Percentiles rank a stretch among this genome's conserved stretches.
These are phyloP conservation scores for Zosterops lateralis DNA, from an alignment of 2,113 vertebrate species.

Conservation along the genomic window DNA sequence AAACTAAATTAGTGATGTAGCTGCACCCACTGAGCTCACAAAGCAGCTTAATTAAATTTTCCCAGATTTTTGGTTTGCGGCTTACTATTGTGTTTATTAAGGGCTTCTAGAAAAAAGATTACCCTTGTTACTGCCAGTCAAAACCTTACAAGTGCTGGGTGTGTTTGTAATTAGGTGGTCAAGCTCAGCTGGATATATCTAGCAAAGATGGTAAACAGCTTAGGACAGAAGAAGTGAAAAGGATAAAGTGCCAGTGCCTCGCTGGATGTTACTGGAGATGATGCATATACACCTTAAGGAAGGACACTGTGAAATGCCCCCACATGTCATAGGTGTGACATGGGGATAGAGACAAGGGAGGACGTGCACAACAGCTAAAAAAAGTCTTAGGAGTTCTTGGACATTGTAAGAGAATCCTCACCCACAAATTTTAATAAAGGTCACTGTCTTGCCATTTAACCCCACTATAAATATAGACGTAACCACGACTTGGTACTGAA, in stretches of 20 bases:
- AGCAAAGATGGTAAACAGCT: background rate
- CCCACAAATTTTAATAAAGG: background rate
- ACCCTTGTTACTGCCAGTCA: background rate
- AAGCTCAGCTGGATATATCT: background rate
- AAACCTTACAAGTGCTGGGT: background rate
- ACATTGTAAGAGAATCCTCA: background rate
- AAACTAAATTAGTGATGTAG: background rate
- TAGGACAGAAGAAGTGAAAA: background rate
- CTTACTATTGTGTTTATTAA: background rate
- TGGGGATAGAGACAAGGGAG: background rate
- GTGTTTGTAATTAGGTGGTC: background rate
- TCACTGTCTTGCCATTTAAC: background rate
- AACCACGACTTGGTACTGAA: background rate
- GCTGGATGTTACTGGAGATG: background rate
- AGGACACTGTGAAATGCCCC: rapidly evolving
- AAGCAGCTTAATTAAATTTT: background rate
- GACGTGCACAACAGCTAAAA: rapidly evolving
- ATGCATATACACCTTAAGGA: rapidly evolving
- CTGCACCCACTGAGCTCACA: background rate
- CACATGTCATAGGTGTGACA: rapidly evolving
- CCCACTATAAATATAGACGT: background rate
- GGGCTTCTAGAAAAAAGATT: background rate
- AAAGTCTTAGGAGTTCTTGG: background rate
- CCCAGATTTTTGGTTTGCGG: background rate
- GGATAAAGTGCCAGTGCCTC: background rate